phyloP scores from a whole-genome alignment of 1,140 invertebrate genomes.

The Meteorus sp. region DNA sequence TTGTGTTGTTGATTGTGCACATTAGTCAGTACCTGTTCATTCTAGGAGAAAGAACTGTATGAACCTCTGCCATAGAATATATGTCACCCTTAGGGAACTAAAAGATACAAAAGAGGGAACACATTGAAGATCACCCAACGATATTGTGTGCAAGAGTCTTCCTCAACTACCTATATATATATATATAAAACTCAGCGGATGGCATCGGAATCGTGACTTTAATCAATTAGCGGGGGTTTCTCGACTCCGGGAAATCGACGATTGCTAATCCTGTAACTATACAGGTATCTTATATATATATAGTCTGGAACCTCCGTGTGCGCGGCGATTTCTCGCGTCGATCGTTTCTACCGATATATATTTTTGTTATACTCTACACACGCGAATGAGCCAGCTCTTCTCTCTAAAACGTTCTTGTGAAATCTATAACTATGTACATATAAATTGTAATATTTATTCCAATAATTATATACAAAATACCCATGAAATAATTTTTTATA shows the following conservation, averaged over 20 bases:
- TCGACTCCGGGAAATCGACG: constrained; percentile 53
- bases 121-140: constrained; percentile 40
- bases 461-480: no score
- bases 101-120: not conserved
- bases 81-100: no score
- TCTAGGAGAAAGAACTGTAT: no score
- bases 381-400: constrained; percentile 8
- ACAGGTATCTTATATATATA: no score
- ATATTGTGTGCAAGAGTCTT: constrained; percentile 41
- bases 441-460: no score
- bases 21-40: no score
- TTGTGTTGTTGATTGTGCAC: not conserved
- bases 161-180: no score
- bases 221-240: constrained; percentile 54
- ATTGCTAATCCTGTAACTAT: constrained; percentile 52
- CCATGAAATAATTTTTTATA: no score
- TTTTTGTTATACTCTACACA: no score
- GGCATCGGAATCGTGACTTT: constrained; percentile 51
- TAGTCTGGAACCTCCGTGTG: not conserved
- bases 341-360: constrained; percentile 17
- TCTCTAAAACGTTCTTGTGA: constrained; percentile 3
- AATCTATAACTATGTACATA: constrained; percentile 12
- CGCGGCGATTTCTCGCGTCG: not conserved
- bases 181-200: no score
- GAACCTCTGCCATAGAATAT: no score